Evolutionary conservation across 30 jellyfish, hydroid and myxozoan genomes (phyloP).

Genomic region (Sanderia malayensis): DNA sequence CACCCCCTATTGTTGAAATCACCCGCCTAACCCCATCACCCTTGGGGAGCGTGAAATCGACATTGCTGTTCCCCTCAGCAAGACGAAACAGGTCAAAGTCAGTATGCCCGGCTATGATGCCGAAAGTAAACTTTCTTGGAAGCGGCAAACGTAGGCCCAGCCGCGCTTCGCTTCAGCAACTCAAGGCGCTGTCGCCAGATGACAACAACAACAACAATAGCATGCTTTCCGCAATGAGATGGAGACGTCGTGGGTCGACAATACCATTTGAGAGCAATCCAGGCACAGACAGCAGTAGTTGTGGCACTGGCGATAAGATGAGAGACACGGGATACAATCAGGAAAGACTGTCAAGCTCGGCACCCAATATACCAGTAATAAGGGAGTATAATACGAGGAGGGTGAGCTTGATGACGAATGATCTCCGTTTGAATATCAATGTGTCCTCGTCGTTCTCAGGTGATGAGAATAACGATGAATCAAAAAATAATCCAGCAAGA

Average conservation of each 20-base stretch:
- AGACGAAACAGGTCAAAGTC: not conserved
- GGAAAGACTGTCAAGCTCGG: slow-evolving; percentile 10
- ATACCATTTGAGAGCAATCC: not conserved
- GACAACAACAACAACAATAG: not conserved
- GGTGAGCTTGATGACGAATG: slow-evolving; percentile 6
- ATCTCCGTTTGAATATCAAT: too few relatives aligned
- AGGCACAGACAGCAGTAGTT: not conserved
- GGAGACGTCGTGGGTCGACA: not conserved
- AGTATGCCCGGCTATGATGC: not conserved
- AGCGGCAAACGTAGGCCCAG: not conserved
- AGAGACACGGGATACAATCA: not conserved
- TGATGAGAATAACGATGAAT: too few relatives aligned
- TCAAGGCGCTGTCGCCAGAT: not conserved
- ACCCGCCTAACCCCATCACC: slow-evolving; percentile 5
- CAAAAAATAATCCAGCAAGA: too few relatives aligned
- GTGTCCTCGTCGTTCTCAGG: too few relatives aligned
- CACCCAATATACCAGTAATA: slow-evolving; percentile 8
- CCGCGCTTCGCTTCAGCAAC: not conserved
- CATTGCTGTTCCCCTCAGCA: not conserved
- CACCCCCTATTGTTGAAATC: not conserved
- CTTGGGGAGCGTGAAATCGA: not conserved
- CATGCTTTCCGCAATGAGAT: not conserved
- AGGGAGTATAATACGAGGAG: slow-evolving; percentile 3
- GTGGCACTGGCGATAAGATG: too few relatives aligned
- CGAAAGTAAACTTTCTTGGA: not conserved